Evolutionary conservation across 2,888 invertebrate genomes (phyloP).

Genomic region (Merodon equestris): DNA sequence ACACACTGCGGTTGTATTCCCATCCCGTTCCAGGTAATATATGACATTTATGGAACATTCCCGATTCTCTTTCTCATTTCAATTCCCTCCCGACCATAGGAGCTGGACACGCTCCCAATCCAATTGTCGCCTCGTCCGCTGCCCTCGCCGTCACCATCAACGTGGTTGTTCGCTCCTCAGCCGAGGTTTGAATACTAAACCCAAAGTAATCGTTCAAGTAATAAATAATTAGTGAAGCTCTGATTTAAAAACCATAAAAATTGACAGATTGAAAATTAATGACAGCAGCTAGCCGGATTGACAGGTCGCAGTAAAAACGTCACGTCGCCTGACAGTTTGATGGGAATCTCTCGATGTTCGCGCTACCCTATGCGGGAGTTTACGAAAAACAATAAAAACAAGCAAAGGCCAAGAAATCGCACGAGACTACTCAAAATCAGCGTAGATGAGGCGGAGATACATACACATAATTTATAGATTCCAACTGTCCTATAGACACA

Average conservation of each 20-base stretch:
- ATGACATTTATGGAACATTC: slow-evolving; percentile 55
- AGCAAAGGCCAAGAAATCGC: slow-evolving; percentile 2
- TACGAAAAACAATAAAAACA: not conserved
- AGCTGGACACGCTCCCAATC: not conserved
- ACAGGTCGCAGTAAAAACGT: slow-evolving; percentile 52
- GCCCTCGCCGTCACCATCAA: no score
- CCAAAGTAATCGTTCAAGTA: slow-evolving; percentile 22
- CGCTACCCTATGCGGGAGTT: slow-evolving; percentile 10
- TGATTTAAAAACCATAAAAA: slow-evolving; percentile 59
- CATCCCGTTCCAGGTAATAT: slow-evolving; percentile 22
- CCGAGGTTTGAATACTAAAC: slow-evolving; percentile 43
- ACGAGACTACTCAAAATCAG: slow-evolving; percentile 28
- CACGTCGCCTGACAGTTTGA: slow-evolving; percentile 35
- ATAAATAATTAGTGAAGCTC: slow-evolving; percentile 51
- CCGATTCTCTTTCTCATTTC: not conserved
- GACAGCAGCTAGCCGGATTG: slow-evolving; percentile 16
- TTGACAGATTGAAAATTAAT: slow-evolving; percentile 56
- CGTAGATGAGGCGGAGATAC: slow-evolving; percentile 38
- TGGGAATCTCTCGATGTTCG: slow-evolving; percentile 8
- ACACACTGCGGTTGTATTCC: slow-evolving; percentile 1
- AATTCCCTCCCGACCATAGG: no score
- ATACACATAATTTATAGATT: slow-evolving; percentile 56
- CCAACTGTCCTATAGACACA: slow-evolving; percentile 43
- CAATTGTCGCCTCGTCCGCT: no score
- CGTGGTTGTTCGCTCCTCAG: not conserved